These are phyloP conservation scores for Dryobota labecula DNA, from an alignment of 2,888 invertebrate genomes.

Conservation along the genomic window DNA sequence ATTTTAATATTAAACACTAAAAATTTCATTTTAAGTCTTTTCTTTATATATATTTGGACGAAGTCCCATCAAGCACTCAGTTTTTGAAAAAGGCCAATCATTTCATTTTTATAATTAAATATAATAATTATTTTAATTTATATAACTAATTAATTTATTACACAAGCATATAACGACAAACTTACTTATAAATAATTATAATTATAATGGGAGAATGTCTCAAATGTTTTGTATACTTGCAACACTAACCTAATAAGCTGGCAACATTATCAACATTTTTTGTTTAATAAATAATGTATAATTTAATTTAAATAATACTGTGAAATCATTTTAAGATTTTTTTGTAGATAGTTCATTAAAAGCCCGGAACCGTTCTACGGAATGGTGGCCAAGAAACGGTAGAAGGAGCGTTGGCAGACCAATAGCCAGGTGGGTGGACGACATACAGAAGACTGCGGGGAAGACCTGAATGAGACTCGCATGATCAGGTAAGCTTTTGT, in stretches of 20 bases:
- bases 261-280: not conserved
- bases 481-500: no score
- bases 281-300: not conserved
- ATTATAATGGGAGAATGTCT: constrained; percentile 51
- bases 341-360: not conserved
- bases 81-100: constrained; percentile 85
- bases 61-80: constrained; percentile 86
- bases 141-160: constrained; percentile 68
- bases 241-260: constrained; percentile 37
- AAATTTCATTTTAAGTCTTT: constrained; percentile 89
- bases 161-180: constrained; percentile 68
- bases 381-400: not conserved
- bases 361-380: not conserved
- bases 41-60: constrained; percentile 82
- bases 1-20: constrained; percentile 73
- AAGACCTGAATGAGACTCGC: no score
- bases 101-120: constrained; percentile 65
- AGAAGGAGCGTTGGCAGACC: no score
- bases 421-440: no score
- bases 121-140: constrained; percentile 61
- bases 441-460: no score
- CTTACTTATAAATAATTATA: constrained; percentile 70
- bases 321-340: not conserved
- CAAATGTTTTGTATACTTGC: constrained; percentile 64
- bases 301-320: constrained; percentile 7